phyloP scores from a whole-genome alignment of 2,797 vertebrate genomes.

The Sciurus vulgaris region DNA sequence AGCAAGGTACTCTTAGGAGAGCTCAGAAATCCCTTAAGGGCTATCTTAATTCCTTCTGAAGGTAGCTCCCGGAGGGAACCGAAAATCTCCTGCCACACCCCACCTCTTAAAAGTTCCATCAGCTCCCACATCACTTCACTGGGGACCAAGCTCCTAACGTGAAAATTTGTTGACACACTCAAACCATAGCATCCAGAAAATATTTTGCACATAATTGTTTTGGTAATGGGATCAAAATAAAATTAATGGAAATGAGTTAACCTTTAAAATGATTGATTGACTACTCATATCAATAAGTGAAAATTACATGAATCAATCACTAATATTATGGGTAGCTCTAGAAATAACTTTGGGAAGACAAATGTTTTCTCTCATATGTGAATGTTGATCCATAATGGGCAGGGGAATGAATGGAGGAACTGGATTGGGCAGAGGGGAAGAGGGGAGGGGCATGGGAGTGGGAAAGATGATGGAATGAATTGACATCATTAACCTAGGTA shows the following conservation, averaged over 20 bases:
- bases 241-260: background rate
- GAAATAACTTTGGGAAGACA: background rate
- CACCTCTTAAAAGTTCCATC: background rate
- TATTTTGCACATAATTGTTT: background rate
- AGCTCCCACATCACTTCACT: background rate
- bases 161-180: background rate
- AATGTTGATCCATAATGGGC: too few relatives aligned
- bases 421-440: too few relatives aligned
- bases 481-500: too few relatives aligned
- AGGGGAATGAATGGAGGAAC: too few relatives aligned
- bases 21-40: background rate
- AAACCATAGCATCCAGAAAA: background rate
- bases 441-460: too few relatives aligned
- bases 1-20: background rate
- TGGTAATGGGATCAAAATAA: background rate
- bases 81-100: accelerated
- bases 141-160: background rate
- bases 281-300: slow-evolving; percentile 28
- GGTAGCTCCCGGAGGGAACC: background rate
- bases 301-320: background rate
- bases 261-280: slow-evolving; percentile 35
- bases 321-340: slow-evolving; percentile 34
- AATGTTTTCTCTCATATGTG: too few relatives aligned
- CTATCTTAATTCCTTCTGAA: background rate
- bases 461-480: too few relatives aligned